Percentiles rank a stretch among this genome's conserved stretches.
Evolutionary conservation across 1,140 invertebrate genomes (phyloP).

Genomic region (Achatina immaculata): DNA sequence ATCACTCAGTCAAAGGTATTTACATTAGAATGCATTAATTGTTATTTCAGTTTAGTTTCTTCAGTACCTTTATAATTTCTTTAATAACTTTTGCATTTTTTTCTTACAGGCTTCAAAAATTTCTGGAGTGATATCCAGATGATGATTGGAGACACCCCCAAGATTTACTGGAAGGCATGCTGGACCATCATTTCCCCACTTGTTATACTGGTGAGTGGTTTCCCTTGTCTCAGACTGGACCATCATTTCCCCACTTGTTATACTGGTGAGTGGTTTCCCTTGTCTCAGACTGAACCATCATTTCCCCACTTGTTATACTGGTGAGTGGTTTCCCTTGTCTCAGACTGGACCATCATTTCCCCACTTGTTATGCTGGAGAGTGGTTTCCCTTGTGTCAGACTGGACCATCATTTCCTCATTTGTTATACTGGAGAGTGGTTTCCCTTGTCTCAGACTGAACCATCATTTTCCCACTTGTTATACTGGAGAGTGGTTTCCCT

Average conservation of each 20-base stretch:
- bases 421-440: too few species aligned
- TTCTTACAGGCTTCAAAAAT: slow-evolving; percentile 69
- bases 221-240: neutral
- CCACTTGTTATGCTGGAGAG: neutral
- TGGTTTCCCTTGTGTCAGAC: neutral
- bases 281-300: too few species aligned
- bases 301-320: too few species aligned
- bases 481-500: too few species aligned
- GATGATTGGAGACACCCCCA: slow-evolving; percentile 78
- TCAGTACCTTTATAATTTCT: neutral
- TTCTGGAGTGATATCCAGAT: slow-evolving; percentile 78
- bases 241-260: neutral
- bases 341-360: neutral
- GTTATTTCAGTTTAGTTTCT: too few species aligned
- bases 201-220: slow-evolving; percentile 75
- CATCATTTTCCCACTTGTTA: too few species aligned
- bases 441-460: too few species aligned
- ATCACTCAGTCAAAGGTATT: too few species aligned
- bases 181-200: slow-evolving; percentile 77
- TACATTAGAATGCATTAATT: too few species aligned
- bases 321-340: too few species aligned
- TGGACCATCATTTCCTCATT: neutral
- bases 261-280: too few species aligned
- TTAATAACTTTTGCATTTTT: neutral
- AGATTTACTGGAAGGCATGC: slow-evolving; percentile 77